These are phyloP conservation scores for Dorcus parallelipipedus DNA, from an alignment of 2,888 invertebrate species.

Conservation along the genomic window DNA sequence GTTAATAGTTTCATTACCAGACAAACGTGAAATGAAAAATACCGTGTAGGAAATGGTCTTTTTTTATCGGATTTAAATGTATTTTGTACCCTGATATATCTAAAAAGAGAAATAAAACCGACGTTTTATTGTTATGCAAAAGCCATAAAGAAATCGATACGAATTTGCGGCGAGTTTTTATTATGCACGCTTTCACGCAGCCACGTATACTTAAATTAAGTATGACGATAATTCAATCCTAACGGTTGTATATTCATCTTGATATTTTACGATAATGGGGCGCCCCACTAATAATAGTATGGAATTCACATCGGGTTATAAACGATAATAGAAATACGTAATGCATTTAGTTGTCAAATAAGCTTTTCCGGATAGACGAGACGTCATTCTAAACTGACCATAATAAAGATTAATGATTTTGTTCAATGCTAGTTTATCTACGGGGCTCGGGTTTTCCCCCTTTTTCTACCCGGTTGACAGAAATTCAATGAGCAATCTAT, in stretches of 20 bases:
- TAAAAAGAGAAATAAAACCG: not conserved
- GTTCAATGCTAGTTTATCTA: constrained; percentile 8
- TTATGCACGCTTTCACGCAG: not conserved
- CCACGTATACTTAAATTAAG: not conserved
- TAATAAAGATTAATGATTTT: constrained; percentile 25
- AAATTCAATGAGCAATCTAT: too few relatives aligned
- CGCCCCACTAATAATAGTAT: not conserved
- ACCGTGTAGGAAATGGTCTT: too few relatives aligned
- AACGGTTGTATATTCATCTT: not conserved
- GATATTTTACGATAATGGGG: not conserved
- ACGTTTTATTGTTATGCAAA: not conserved
- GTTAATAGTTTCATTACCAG: too few relatives aligned
- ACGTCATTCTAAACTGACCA: constrained; percentile 11
- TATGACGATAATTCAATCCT: not conserved
- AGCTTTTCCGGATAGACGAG: constrained; percentile 7
- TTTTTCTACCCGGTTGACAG: too few relatives aligned
- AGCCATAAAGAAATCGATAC: not conserved
- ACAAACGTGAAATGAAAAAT: too few relatives aligned
- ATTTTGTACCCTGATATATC: not conserved
- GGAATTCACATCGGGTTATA: not conserved
- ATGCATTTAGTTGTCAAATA: constrained; percentile 13
- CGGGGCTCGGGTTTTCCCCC: not conserved
- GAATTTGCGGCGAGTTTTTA: not conserved
- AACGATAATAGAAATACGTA: not conserved
- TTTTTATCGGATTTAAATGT: not conserved